Conservation (phyloP, 2,888 invertebrate species). For the Rhyacophila evoluta region DNA sequence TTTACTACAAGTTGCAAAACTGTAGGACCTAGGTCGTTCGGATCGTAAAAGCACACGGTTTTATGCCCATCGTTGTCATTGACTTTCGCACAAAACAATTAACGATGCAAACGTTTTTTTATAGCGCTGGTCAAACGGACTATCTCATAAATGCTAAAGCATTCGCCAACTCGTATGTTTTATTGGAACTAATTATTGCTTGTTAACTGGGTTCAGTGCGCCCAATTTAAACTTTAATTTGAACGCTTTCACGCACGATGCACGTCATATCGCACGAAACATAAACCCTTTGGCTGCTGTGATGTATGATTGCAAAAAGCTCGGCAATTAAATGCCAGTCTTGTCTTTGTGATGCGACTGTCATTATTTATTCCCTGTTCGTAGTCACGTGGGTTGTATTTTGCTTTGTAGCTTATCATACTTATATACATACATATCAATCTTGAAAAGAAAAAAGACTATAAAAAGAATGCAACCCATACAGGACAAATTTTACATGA, state of each 20-base stretch:
- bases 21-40: not conserved
- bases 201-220: not conserved
- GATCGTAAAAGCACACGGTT: not conserved
- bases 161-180: not conserved
- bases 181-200: not conserved
- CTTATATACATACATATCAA: too few relatives aligned
- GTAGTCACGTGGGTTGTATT: too few relatives aligned
- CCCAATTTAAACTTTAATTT: not conserved
- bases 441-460: too few relatives aligned
- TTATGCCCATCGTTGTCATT: not conserved
- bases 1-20: not conserved
- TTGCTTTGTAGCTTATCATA: too few relatives aligned
- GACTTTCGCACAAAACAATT: constrained; percentile 1
- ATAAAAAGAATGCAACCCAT: too few relatives aligned
- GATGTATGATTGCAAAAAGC: too few relatives aligned
- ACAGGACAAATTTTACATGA: too few relatives aligned
- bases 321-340: too few relatives aligned
- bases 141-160: not conserved
- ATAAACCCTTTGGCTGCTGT: too few relatives aligned
- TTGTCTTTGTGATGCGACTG: too few relatives aligned
- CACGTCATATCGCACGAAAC: not conserved
- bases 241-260: not conserved
- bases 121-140: not conserved
- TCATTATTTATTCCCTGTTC: too few relatives aligned
- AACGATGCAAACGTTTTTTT: constrained; percentile 1